Evolutionary conservation across 2,888 invertebrate species (phyloP), one percentile per base, ranked within the genome.

Genomic region (Gastrophysa polygoni): DNA sequence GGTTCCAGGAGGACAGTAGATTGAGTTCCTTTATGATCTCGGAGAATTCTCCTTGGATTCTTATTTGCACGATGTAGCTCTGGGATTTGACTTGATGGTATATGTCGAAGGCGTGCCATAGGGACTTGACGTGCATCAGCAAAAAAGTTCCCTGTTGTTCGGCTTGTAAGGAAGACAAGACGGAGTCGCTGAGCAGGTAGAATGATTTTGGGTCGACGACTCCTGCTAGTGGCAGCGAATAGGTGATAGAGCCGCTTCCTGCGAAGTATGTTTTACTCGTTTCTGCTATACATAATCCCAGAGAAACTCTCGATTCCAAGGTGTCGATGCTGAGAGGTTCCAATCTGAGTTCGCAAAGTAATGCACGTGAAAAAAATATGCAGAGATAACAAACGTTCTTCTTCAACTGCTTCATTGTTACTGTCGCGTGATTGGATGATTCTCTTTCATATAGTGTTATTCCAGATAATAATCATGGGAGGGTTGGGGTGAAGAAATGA

Each of bases 21-120:
- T 52, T 55, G 2, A 72, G 54, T 16, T 21, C 48, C 7, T 59
- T 59, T 7, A 72, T 24, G 28, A 52, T 63, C 2, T 17, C 17
- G 3, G 46, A 43, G 14, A 69, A 52, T 43, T 72, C 72, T 1
- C 61, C 61, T 8, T 57, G 50, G 20, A 57, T 59, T 24, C 67
- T 59, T 14, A 72, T 64, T 34, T 70, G 69, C 5, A 72, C 59
- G 4, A 72, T 64, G 50, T 71, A 72, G 24, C 64, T 70, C 1
- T 58, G 52, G 2, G 58, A 52, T 44, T 63, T 61, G 1, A 21
- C 20, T 1, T 47, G 20, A 24, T 51, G 46, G 38, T 38, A 38
- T 8, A 38, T n/a, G 1, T 43, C 38, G 8, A 57, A 48, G 11
- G 54, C 48, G 14, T 44, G 48, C 1, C 29, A n/a, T 1, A 44